Conservation (phyloP, 30 jellyfish, hydroid and myxozoan genomes). For the Turritopsis rubra region DNA sequence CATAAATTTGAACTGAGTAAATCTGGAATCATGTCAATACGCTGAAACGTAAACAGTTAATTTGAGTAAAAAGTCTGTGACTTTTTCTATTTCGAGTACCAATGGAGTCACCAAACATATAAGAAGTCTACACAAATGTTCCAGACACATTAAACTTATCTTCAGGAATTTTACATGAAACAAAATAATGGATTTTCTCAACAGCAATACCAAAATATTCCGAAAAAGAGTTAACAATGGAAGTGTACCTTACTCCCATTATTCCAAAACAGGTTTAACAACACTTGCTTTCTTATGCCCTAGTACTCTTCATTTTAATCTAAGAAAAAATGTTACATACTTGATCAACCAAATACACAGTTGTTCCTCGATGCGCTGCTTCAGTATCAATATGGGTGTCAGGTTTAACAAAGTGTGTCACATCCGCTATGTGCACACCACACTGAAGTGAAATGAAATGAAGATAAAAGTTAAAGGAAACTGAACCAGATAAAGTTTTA, state of each 20-base stretch:
- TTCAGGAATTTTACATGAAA: neutral
- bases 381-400: constrained; percentile 96
- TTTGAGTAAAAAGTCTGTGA: neutral
- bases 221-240: neutral
- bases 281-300: too few relatives aligned
- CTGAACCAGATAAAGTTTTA: neutral
- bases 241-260: neutral
- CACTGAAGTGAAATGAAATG: constrained; percentile 39
- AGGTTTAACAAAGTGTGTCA: constrained; percentile 91
- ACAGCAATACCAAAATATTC: neutral
- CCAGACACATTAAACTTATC: too few relatives aligned
- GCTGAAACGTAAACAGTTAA: constrained; percentile 28
- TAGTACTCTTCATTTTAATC: neutral
- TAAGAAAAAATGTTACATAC: constrained; percentile 15
- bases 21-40: constrained; percentile 99
- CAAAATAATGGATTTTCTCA: neutral
- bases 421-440: constrained; percentile 99
- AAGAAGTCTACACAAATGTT: neutral
- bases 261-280: too few relatives aligned
- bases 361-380: constrained; percentile 88
- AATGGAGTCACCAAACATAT: too few relatives aligned
- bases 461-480: too few relatives aligned
- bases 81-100: neutral
- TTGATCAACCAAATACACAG: constrained; percentile 92
- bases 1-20: constrained; percentile 92